Conservation (phyloP, 1,140 invertebrate species). For the Aphelenchoides fujianensis region DNA sequence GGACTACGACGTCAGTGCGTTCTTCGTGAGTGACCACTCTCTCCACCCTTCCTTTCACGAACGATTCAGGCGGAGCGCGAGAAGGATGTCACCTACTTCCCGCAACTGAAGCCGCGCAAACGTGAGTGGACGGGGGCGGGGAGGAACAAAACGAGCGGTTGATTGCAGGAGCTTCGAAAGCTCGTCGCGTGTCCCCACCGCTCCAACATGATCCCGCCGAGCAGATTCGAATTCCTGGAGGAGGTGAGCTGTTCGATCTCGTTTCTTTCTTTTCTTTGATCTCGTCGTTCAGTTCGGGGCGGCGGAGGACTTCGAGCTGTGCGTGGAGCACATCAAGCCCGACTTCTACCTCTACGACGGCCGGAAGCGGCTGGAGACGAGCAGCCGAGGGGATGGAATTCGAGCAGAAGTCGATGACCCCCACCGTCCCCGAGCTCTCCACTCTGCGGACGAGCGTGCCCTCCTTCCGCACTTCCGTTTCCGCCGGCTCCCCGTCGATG, state of each 20-base stretch:
- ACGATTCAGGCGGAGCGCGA: not conserved
- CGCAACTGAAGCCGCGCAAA: not conserved
- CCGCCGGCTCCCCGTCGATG: too few relatives aligned
- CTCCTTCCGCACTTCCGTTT: too few relatives aligned
- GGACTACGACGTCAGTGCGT: not conserved
- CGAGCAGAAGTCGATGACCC: not conserved
- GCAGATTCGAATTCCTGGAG: not conserved
- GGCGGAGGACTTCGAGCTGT: conserved; percentile 17
- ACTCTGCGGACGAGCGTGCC: too few relatives aligned
- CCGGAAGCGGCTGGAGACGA: not conserved
- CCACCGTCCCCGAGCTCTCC: too few relatives aligned
- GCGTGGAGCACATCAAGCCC: conserved; percentile 2
- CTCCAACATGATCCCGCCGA: not conserved
- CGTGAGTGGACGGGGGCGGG: too few relatives aligned
- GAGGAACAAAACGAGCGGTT: too few relatives aligned
- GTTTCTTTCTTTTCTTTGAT: too few relatives aligned
- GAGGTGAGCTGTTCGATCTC: conserved; percentile 3
- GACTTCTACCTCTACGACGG: conserved; percentile 10
- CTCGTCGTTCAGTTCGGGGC: conserved; percentile 1
- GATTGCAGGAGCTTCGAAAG: too few relatives aligned
- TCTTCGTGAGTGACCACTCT: not conserved
- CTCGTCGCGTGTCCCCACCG: not conserved
- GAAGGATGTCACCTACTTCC: not conserved
- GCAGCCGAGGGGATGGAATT: not conserved
- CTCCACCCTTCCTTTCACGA: too few relatives aligned